phyloP scores from a whole-genome alignment of 2,888 invertebrate species.

The Saturnia pavonia region DNA sequence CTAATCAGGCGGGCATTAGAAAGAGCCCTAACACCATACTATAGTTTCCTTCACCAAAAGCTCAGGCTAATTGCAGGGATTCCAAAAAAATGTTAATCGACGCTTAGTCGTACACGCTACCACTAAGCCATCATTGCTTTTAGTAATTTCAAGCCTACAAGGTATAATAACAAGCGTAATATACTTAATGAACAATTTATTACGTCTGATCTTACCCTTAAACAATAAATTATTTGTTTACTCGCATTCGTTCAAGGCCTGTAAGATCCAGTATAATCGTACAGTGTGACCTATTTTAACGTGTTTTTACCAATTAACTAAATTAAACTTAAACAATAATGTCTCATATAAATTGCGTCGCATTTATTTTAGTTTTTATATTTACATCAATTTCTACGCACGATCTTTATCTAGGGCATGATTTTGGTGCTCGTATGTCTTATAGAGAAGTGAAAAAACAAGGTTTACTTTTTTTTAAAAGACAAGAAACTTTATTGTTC shows the following conservation, averaged over 20 bases:
- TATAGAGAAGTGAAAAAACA: slow-evolving; percentile 52
- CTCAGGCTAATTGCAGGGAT: too few species aligned
- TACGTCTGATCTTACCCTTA: slow-evolving; percentile 15
- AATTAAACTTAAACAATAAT: slow-evolving; percentile 1
- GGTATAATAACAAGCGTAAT: neutral
- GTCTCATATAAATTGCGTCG: neutral
- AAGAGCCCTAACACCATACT: too few species aligned
- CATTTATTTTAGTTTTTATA: slow-evolving; percentile 11
- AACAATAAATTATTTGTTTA: slow-evolving; percentile 14
- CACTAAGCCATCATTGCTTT: too few species aligned
- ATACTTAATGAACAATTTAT: neutral
- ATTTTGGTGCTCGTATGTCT: slow-evolving; percentile 52
- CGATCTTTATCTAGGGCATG: slow-evolving; percentile 38
- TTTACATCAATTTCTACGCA: slow-evolving; percentile 25
- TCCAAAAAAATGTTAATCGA: too few species aligned
- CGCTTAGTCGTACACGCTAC: too few species aligned
- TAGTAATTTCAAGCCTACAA: too few species aligned
- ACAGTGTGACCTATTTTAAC: slow-evolving; percentile 11
- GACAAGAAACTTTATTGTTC: slow-evolving; percentile 38
- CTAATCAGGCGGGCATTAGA: too few species aligned
- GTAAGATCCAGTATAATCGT: slow-evolving; percentile 15
- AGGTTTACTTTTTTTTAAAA: slow-evolving; percentile 47
- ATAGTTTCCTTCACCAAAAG: too few species aligned
- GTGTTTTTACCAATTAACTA: neutral
- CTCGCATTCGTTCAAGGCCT: slow-evolving; percentile 12